Evolutionary conservation across 1,140 invertebrate species (phyloP).

Genomic region (Eulimnadia texana): DNA sequence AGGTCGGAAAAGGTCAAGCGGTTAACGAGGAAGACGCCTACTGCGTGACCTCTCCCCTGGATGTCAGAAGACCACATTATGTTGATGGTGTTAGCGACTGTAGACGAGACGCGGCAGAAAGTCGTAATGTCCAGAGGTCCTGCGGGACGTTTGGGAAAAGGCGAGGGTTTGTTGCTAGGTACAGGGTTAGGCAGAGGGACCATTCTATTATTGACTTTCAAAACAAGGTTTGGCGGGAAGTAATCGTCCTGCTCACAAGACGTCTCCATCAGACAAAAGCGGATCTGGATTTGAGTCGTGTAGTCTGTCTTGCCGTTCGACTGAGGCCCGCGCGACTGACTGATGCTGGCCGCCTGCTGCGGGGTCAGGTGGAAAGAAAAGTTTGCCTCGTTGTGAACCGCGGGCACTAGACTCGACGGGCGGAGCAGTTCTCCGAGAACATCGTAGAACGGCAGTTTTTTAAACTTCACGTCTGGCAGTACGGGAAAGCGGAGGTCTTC

Average conservation of each 20-base stretch:
- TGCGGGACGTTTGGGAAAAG: slow-evolving; percentile 91
- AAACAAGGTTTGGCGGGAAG: slow-evolving; percentile 81
- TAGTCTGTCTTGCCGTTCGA: slow-evolving; percentile 55
- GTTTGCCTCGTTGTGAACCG: slow-evolving; percentile 53
- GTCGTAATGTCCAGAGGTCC: slow-evolving; percentile 89
- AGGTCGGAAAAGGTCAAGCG: slow-evolving; percentile 71
- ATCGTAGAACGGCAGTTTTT: slow-evolving; percentile 85
- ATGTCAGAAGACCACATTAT: slow-evolving; percentile 81
- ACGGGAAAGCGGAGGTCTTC: slow-evolving; percentile 38
- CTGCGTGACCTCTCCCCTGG: slow-evolving; percentile 47
- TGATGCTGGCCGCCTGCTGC: slow-evolving; percentile 77
- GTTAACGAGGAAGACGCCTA: slow-evolving; percentile 74
- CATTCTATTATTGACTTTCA: slow-evolving; percentile 89
- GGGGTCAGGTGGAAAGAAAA: slow-evolving; percentile 84
- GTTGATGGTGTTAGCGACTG: slow-evolving; percentile 62
- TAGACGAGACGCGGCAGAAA: slow-evolving; percentile 75
- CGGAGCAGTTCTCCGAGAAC: slow-evolving; percentile 70
- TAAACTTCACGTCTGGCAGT: slow-evolving; percentile 79
- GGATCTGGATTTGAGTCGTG: slow-evolving; percentile 59
- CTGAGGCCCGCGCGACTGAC: slow-evolving; percentile 49
- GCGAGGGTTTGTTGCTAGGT: slow-evolving; percentile 91
- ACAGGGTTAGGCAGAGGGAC: slow-evolving; percentile 88
- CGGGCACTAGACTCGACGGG: slow-evolving; percentile 57
- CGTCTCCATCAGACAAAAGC: slow-evolving; percentile 82
- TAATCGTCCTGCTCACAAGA: slow-evolving; percentile 87